Base-by-base conservation (phyloP, 2,888 invertebrate species). In the Dascillus cervinus region DNA sequence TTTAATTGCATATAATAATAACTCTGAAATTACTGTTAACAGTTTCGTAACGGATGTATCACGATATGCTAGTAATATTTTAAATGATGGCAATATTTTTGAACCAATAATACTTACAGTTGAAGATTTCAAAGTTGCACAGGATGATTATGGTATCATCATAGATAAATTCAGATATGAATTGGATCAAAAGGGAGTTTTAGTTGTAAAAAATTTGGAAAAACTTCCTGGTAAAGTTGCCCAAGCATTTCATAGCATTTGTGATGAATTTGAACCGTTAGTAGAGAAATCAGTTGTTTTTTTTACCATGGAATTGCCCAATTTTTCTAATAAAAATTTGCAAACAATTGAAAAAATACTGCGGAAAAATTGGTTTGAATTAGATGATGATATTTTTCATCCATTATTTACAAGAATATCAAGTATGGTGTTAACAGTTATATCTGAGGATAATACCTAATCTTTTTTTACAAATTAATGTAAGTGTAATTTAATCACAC, bases 201-300 rank as follows among this genome's bases (percentile, higher is more conserved):
- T 68, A 52, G 44, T 63, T 12, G 49, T 67, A 1, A 48, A 54
- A 28, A 55, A 65, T 47, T 38, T 69, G 17, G 60, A 62, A 11
- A 26, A 55, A 19, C 46, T 64, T 11, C 51, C 58, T 4, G 67
- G 66, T 8, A 29, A 46, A 17, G 55, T 61, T 0, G 64, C 70
- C 2, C 65, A 62, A 46, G 71, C 70, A 2, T 66, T 77, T 41
- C 77, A 77, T 45, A 56, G 64, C 32, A 66, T 77, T 41, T 76
- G 75, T 43, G 77, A 77, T 46, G 68, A 66, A 13, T 40, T 64
- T 23, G 66, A 56, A 32, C 75, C 76, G 5, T 39, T 67, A 14
- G 62, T 69, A 5, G 36, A 43, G 25, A 55, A 58, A 26, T 62
- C 62, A 9, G 46, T 69, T 15, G 66, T 66, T 41, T 56, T 70